These are phyloP conservation scores for Neosilurus hyrtlii DNA, from an alignment of 2,797 vertebrate genomes.

Conservation along the genomic window DNA sequence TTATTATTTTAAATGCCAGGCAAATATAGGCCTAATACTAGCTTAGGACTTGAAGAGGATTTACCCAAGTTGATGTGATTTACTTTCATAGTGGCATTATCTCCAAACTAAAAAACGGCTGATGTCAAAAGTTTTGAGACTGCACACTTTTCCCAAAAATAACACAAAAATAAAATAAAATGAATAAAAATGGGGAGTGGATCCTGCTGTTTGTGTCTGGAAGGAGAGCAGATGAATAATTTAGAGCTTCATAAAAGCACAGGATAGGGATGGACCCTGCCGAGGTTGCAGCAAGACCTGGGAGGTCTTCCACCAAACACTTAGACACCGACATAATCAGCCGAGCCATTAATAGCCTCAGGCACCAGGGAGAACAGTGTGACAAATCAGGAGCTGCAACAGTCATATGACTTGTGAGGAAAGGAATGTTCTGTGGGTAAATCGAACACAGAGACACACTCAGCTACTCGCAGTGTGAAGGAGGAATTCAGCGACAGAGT, in stretches of 20 bases:
- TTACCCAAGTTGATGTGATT: slow-evolving; percentile 18
- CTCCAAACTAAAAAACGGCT: slow-evolving; percentile 8
- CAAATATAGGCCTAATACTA: slow-evolving; percentile 38
- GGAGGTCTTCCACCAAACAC: slow-evolving; percentile 43
- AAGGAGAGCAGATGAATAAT: slow-evolving; percentile 22
- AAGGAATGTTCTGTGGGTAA: slow-evolving; percentile 57
- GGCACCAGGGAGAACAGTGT: slow-evolving; percentile 48
- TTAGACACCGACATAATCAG: slow-evolving; percentile 54
- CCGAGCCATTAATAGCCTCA: slow-evolving; percentile 59
- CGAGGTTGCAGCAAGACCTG: slow-evolving; percentile 43
- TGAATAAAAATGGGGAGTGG: background rate
- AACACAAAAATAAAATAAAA: background rate
- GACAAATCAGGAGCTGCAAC: slow-evolving; percentile 48
- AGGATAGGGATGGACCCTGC: slow-evolving; percentile 22
- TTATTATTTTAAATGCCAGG: slow-evolving; percentile 23
- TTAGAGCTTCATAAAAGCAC: slow-evolving; percentile 34
- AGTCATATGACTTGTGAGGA: slow-evolving; percentile 51
- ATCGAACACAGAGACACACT: slow-evolving; percentile 42
- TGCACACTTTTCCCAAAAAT: background rate
- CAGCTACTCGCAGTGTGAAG: slow-evolving; percentile 33
- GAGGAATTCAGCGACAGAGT: slow-evolving; percentile 31
- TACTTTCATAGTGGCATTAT: background rate
- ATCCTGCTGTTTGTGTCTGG: background rate
- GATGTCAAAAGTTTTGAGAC: background rate
- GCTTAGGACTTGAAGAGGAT: slow-evolving; percentile 12